Evolutionary conservation across 2,888 invertebrate genomes (phyloP).

Genomic region (Melanophora roralis): DNA sequence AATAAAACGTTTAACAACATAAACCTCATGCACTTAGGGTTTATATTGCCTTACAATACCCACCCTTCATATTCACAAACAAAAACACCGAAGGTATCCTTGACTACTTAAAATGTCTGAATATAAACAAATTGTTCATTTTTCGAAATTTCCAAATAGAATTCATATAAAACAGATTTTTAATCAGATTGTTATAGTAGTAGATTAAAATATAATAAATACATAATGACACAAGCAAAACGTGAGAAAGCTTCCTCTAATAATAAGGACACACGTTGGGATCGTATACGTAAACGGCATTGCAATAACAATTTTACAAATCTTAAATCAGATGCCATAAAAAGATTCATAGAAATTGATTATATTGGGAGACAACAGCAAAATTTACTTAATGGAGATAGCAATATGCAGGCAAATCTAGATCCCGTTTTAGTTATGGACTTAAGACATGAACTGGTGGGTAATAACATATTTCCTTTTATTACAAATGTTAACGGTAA

Average conservation of each 20-base stretch:
- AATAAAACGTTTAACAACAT: too few species aligned
- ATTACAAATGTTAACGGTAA: too few species aligned
- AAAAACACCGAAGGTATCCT: conserved; percentile 24
- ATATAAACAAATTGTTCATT: conserved; percentile 36
- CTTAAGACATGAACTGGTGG: conserved; percentile 75
- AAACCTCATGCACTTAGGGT: too few species aligned
- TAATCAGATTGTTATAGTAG: neutral
- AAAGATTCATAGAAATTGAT: conserved; percentile 74
- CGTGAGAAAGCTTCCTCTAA: conserved; percentile 63
- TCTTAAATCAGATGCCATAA: conserved; percentile 72
- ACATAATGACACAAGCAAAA: conserved; percentile 52
- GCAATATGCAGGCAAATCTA: conserved; percentile 60
- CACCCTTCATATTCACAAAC: neutral
- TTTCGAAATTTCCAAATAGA: neutral
- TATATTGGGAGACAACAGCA: conserved; percentile 72
- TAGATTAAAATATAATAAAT: neutral
- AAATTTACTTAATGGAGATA: conserved; percentile 69
- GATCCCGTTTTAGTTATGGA: conserved; percentile 76
- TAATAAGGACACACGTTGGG: conserved; percentile 76
- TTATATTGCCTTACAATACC: too few species aligned
- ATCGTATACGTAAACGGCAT: conserved; percentile 75
- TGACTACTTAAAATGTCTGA: conserved; percentile 12
- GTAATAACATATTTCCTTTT: too few species aligned
- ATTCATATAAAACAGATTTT: neutral
- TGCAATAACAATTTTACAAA: conserved; percentile 48